Base-by-base conservation (phyloP, 2,797 vertebrate genomes). In the Clarias laeviceps region DNA sequence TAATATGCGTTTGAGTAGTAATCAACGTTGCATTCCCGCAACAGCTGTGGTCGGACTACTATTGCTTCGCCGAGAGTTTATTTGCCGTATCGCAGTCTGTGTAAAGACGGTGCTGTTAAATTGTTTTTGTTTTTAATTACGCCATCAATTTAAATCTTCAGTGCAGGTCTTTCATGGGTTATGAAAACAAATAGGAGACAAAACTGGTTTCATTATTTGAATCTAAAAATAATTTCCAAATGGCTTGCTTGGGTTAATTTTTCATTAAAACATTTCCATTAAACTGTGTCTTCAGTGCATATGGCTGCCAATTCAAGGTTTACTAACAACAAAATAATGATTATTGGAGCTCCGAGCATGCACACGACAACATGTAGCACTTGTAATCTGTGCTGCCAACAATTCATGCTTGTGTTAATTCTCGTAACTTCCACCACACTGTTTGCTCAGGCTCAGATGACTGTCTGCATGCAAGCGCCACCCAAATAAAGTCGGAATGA, bases 61-160 rank as follows among this genome's bases (percentile, higher is more conserved):
- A 88, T 88, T 86, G 90, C 82, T 87, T 82, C 80, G 50, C 84
- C 82, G 40, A 11, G 68, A 72, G 81, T 87, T 80, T 77, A 86
- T 88, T 80, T 85, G 78, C 82, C 70, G 69, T 86, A 62, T 64
- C 27, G 24, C 61, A 82, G 78, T 72, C 89, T 29, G 70, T 65
- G 62, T 83, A 66, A 84, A 85, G 84, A 84, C 83, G 61, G 40
- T 64, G 70, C 73, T 70, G 50, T 17, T 70, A 74, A 45, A 45
- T 69, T 22, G 45, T 59, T 70, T 66, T 40, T 69, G 70, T 79
- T 85, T 87, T 76, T 65, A 65, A 72, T 83, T 88, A 87, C 17
- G 17, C n/a, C 74, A 65, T 32, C 12, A 24, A 54, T 74, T 82
- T 66, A 14, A 68, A 73, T 81, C 62, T 77, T 64, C 40, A 15